Base-by-base conservation (phyloP, 2,797 vertebrate species). In the Tarsius wallacei region DNA sequence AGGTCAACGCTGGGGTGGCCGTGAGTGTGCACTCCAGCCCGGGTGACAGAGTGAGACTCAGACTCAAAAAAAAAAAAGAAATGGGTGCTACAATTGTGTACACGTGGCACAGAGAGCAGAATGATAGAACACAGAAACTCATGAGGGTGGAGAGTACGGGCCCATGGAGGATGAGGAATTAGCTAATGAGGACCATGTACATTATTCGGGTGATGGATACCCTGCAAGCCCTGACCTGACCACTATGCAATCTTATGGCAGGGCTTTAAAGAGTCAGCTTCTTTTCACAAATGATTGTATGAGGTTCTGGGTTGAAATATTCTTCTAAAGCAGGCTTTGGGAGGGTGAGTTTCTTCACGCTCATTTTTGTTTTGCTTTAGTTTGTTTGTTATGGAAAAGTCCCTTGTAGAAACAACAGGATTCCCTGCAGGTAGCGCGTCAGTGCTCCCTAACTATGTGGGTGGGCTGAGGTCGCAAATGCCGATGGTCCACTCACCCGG, bases 361-460 rank as follows among this genome's bases (percentile, higher is more conserved):
- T 47, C 5, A 0, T 57, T 68, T 17, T 33, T 33, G 14, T 47
- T 17, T 14, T 49, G 11, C 42, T 63, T 42, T 49, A 64, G 21
- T 36, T 21, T 19, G 8, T 26, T 78, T 24, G 71, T 61, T 6
- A 1, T 47, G 12, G 33, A 31, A 70, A 76, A n/a, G 66, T 16
- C 28, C 51, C 68, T 0, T 24, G 33, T 42, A 8, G 55, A 26
- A 59, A 14, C 11, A 16, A 28, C 17, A 64, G 49, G 31, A 47
- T 22, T 51, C 28, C 47, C 63, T 7, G 0, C 0, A 9, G 28
- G 63, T 6, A 22, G 15, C 15, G 1, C 1, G 47, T 63, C 22
- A 0, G 22, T 1, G 5, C 64, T 77, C 19, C 5, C 6, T 17
- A 14, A 66, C 49, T 33, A 61, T 2, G 0, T 26, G 42, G 28